Percentiles rank a stretch among this genome's conserved stretches.
Evolutionary conservation across 2,113 vertebrate genomes (phyloP).

Genomic region (Speoplatyrhinus poulsoni): DNA sequence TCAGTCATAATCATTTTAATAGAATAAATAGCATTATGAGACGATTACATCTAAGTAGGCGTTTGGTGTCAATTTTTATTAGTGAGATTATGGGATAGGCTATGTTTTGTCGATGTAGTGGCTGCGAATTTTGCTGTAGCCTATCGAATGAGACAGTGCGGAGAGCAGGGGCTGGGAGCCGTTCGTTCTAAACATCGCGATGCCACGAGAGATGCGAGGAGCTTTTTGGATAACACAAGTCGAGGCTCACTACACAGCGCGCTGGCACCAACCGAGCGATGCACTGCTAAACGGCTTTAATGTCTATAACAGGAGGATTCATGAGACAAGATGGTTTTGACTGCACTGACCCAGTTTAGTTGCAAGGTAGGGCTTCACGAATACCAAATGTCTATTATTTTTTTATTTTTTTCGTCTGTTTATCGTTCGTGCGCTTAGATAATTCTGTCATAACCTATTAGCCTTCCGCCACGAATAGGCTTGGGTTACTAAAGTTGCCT

Average conservation of each 20-base stretch:
- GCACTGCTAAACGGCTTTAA: constrained; percentile 20
- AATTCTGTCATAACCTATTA: not conserved
- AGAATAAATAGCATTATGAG: not conserved
- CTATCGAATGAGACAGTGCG: not conserved
- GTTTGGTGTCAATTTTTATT: not conserved
- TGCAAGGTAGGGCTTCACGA: constrained; percentile 59
- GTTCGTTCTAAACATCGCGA: constrained; percentile 64
- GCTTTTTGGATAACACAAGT: constrained; percentile 36
- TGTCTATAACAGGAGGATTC: constrained; percentile 17
- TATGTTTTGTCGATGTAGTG: not conserved
- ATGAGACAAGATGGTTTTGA: constrained; percentile 64
- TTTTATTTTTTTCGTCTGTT: not conserved
- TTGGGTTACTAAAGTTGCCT: constrained; percentile 2
- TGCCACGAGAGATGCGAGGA: constrained; percentile 59
- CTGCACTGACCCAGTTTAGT: constrained; percentile 65
- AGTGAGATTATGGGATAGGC: not conserved
- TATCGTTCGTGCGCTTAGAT: no score
- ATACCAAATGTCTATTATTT: not conserved
- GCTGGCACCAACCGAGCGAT: constrained; percentile 33
- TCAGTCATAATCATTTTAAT: constrained; percentile 37
- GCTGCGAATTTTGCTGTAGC: constrained; percentile 5
- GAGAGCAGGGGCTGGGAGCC: constrained; percentile 20
- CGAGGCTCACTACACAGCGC: no score
- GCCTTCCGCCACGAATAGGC: not conserved
- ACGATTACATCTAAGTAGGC: not conserved